A percentile compares a stretch with the other conserved stretches of the same genome.
Conservation (phyloP, 2,113 vertebrate species). For the Gasterosteus aculeatus region DNA sequence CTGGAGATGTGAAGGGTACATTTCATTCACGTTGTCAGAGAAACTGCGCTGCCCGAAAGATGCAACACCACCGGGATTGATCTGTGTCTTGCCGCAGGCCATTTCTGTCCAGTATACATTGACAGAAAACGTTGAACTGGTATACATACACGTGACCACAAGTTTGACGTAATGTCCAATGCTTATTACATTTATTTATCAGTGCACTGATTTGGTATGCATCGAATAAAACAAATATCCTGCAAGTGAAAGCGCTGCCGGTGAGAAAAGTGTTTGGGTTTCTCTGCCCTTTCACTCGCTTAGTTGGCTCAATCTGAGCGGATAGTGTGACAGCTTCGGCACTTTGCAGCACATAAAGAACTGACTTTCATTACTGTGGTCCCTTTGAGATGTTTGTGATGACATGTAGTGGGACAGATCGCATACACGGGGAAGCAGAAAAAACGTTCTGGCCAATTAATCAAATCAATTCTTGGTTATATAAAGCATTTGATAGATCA, state of each 20-base stretch:
- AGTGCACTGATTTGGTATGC: constrained; percentile 38
- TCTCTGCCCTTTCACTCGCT: constrained; percentile 10
- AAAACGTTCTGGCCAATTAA: constrained; percentile 22
- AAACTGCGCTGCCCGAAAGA: constrained; percentile 55
- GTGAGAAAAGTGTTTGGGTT: constrained; percentile 5
- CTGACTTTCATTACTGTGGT: constrained; percentile 21
- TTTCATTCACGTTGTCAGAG: constrained; percentile 66
- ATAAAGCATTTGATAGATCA: constrained; percentile 29
- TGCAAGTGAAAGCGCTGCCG: constrained; percentile 20
- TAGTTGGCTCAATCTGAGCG: constrained; percentile 19
- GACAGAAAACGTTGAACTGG: constrained; percentile 22
- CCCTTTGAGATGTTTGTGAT: background rate
- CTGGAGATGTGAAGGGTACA: constrained; percentile 55
- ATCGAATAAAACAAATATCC: constrained; percentile 28
- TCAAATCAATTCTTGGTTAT: constrained; percentile 26
- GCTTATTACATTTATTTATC: constrained; percentile 43
- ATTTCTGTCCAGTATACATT: constrained; percentile 42
- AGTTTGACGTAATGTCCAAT: constrained; percentile 30
- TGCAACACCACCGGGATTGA: constrained; percentile 66
- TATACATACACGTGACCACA: constrained; percentile 18
- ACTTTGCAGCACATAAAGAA: constrained; percentile 13
- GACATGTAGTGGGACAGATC: constrained; percentile 1
- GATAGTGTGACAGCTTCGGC: constrained; percentile 25
- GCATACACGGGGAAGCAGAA: constrained; percentile 15
- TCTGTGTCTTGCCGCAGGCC: constrained; percentile 52